phyloP scores from a whole-genome alignment of 1,140 invertebrate genomes.

The Ectropis grisescens region DNA sequence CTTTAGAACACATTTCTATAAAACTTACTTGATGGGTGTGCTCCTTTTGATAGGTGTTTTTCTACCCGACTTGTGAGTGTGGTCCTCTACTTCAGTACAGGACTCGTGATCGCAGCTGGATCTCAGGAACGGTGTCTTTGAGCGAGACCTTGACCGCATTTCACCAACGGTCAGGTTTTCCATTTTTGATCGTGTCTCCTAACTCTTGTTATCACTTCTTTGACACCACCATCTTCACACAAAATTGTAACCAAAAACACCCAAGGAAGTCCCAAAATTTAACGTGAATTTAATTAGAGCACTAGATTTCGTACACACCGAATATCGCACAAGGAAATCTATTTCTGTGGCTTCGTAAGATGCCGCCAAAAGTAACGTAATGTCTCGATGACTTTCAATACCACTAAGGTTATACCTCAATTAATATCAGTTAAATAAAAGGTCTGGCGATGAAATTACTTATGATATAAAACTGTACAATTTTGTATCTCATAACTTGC shows the following conservation, averaged over 20 bases:
- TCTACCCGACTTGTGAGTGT: conserved; percentile 56
- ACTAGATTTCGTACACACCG: conserved; percentile 25
- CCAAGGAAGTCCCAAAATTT: too few species aligned
- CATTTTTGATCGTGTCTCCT: conserved; percentile 30
- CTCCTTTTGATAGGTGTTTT: conserved; percentile 63
- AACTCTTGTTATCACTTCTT: conserved; percentile 7
- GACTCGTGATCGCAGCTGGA: conserved; percentile 70
- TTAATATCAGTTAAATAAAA: conserved; percentile 5
- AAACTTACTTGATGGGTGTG: conserved; percentile 67
- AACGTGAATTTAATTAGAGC: too few species aligned
- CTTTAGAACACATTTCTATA: too few species aligned
- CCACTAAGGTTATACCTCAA: conserved; percentile 4
- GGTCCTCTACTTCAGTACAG: conserved; percentile 60
- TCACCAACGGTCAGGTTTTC: conserved; percentile 48
- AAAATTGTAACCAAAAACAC: too few species aligned
- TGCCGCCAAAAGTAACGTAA: conserved; percentile 60
- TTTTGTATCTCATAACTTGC: conserved; percentile 14
- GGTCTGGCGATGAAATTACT: conserved; percentile 5
- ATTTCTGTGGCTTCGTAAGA: conserved; percentile 58
- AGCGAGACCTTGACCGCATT: conserved; percentile 72
- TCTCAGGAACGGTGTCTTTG: conserved; percentile 73
- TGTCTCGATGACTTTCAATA: conserved; percentile 18
- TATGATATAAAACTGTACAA: too few species aligned
- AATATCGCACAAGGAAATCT: conserved; percentile 67
- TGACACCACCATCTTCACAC: conserved; percentile 1